These are phyloP conservation scores for Drosophila sturtevanti DNA, from an alignment of 1,140 invertebrate species.

Conservation along the genomic window DNA sequence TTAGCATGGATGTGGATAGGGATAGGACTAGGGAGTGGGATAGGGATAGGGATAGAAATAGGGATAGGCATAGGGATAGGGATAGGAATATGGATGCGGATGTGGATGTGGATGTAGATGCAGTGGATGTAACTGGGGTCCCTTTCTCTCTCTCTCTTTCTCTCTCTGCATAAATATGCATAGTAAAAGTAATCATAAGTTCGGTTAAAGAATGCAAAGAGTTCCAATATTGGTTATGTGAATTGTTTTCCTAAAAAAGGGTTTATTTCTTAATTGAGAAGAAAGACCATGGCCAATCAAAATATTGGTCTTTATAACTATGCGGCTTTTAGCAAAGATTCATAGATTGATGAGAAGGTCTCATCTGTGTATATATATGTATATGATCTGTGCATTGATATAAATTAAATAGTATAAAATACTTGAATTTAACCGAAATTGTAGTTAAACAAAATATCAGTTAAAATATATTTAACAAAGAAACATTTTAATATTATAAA, in stretches of 20 bases:
- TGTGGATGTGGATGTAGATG: not conserved
- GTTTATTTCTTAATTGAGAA: constrained; percentile 1
- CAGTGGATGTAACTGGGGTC: not conserved
- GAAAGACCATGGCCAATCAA: not conserved
- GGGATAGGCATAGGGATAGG: not conserved
- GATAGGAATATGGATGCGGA: not conserved
- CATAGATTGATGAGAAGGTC: too few relatives aligned
- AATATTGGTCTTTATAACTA: not conserved
- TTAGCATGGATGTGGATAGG: not conserved
- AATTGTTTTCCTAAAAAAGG: constrained; percentile 28
- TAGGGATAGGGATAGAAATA: not conserved
- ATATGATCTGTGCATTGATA: too few relatives aligned
- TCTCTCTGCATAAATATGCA: constrained; percentile 47
- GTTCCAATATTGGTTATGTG: constrained; percentile 11
- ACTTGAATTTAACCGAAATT: too few relatives aligned
- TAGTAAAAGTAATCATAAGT: constrained; percentile 51
- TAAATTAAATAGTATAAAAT: too few relatives aligned
- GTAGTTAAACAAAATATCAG: too few relatives aligned
- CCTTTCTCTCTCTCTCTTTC: not conserved
- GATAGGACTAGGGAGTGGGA: not conserved
- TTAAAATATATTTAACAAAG: too few relatives aligned
- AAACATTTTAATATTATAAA: too few relatives aligned
- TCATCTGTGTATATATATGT: too few relatives aligned
- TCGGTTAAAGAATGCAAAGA: constrained; percentile 22
- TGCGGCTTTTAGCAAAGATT: not conserved